These are phyloP conservation scores for Mastacembelus armatus DNA, from an alignment of 2,797 vertebrate species.

Conservation along the genomic window DNA sequence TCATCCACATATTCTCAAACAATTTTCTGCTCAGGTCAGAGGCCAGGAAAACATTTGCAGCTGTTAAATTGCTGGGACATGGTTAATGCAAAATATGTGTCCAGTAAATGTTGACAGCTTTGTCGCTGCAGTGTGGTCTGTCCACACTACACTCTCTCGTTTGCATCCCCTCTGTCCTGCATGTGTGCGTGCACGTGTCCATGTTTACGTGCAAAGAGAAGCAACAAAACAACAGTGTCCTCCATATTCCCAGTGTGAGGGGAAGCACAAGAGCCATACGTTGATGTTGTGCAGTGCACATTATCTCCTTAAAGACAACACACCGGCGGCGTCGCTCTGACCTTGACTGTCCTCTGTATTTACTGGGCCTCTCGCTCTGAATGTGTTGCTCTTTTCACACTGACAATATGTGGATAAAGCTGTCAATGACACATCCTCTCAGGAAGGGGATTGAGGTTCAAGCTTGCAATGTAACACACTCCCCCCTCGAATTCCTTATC, in stretches of 20 bases:
- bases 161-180: not conserved
- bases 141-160: no score
- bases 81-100: conserved; percentile 3
- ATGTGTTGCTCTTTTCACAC: conserved; percentile 39
- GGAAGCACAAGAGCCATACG: conserved; percentile 40
- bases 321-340: conserved; percentile 61
- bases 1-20: conserved; percentile 14
- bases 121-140: not conserved
- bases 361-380: conserved; percentile 21
- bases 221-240: conserved; percentile 50
- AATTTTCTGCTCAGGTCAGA: conserved; percentile 2
- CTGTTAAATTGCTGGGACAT: not conserved
- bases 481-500: conserved; percentile 59
- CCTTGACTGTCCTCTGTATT: conserved; percentile 53
- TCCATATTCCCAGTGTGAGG: conserved; percentile 25
- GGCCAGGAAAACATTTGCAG: not conserved
- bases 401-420: conserved; percentile 67
- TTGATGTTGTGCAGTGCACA: conserved; percentile 42
- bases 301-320: conserved; percentile 45
- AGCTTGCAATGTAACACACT: not conserved
- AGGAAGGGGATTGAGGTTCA: conserved; percentile 58
- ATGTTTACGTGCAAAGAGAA: conserved; percentile 40
- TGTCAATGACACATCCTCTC: conserved; percentile 74
- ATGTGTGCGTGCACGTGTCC: conserved; percentile 12
- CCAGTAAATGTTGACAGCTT: conserved; percentile 3